Percentiles rank a stretch among this genome's conserved stretches.
Evolutionary conservation across 2,888 invertebrate genomes (phyloP).

Genomic region (Zaprionus obscuricornis): DNA sequence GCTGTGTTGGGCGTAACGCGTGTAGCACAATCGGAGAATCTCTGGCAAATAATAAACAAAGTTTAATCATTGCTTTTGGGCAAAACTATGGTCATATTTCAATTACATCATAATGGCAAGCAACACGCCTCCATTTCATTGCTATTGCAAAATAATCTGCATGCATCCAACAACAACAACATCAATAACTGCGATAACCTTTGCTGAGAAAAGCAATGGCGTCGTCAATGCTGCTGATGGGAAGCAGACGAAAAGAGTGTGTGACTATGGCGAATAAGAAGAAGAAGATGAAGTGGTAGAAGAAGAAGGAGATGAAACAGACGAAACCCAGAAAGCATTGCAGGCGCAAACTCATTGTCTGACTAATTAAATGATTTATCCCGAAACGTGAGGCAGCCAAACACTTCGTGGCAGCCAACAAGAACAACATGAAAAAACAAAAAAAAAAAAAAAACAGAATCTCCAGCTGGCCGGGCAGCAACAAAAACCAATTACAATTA

Average conservation of each 20-base stretch:
- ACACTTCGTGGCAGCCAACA: conserved; percentile 38
- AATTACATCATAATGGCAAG: conserved; percentile 56
- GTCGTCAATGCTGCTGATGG: conserved; percentile 33
- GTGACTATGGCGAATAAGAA: neutral
- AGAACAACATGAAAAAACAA: conserved; percentile 24
- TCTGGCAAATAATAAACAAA: conserved; percentile 50
- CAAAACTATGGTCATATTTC: conserved; percentile 60
- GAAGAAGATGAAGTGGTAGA: conserved; percentile 14
- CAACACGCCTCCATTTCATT: conserved; percentile 49
- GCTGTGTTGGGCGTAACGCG: conserved; percentile 37
- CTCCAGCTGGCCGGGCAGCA: conserved; percentile 53
- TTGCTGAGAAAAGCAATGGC: conserved; percentile 54
- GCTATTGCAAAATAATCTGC: conserved; percentile 26
- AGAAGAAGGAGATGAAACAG: conserved; percentile 6
- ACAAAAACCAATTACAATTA: conserved; percentile 80
- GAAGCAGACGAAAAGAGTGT: neutral
- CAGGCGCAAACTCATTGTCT: conserved; percentile 67
- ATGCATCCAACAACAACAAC: conserved; percentile 44
- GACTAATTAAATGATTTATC: conserved; percentile 79
- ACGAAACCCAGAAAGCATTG: conserved; percentile 32
- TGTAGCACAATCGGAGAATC: conserved; percentile 30
- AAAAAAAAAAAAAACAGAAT: conserved; percentile 31
- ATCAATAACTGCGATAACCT: conserved; percentile 63
- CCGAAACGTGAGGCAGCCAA: conserved; percentile 73
- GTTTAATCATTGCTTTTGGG: conserved; percentile 52